Evolutionary conservation across 2,888 invertebrate genomes (phyloP).

Genomic region (Lepidochitona cinerea): DNA sequence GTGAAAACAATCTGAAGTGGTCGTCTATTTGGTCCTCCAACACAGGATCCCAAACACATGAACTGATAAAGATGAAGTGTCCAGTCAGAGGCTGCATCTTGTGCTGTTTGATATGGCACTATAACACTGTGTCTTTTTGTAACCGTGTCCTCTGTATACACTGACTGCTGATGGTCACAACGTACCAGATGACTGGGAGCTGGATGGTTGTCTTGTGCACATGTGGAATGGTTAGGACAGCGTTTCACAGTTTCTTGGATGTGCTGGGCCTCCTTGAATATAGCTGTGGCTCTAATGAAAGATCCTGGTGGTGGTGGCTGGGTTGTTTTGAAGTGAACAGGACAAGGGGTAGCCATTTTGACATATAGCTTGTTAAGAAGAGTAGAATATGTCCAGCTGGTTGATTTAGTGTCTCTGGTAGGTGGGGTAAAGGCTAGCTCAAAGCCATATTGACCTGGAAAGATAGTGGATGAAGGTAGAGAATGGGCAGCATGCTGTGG

Average conservation of each 20-base stretch:
- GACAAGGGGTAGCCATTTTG: not conserved
- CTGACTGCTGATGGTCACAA: not conserved
- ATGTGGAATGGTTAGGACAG: not conserved
- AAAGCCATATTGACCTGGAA: not conserved
- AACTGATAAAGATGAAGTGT: not conserved
- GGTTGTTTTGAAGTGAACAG: not conserved
- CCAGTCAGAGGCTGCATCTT: not conserved
- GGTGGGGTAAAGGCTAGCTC: not conserved
- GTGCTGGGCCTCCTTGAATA: not conserved
- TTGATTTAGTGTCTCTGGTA: not conserved
- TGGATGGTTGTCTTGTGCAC: not conserved
- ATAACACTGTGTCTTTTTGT: not conserved
- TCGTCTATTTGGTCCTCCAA: not conserved
- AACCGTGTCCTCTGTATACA: not conserved
- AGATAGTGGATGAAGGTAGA: conserved; percentile 1
- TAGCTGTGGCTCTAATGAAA: not conserved
- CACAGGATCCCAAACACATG: conserved; percentile 1
- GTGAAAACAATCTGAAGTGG: not conserved
- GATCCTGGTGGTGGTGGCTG: not conserved
- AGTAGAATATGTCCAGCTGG: not conserved
- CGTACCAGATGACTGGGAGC: conserved; percentile 3
- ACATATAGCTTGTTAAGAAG: not conserved
- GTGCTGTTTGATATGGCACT: not conserved
- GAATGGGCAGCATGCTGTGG: not conserved
- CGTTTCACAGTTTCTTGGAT: not conserved